Conservation (phyloP, 2,888 invertebrate species). For the Epiblema foenella region DNA sequence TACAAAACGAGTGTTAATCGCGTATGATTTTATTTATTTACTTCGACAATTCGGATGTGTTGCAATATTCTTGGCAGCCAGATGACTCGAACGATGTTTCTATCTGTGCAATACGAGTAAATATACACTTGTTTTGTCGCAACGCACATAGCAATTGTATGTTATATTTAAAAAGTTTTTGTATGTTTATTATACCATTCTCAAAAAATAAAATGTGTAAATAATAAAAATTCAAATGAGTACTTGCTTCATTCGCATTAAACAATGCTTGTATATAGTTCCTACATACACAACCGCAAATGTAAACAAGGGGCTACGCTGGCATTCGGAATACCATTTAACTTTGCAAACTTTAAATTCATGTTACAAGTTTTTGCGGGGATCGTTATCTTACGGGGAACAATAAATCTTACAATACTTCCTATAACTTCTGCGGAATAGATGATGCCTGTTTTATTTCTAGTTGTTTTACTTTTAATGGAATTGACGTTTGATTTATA, state of each 20-base stretch:
- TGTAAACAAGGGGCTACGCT: conserved; percentile 28
- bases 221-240: too few species aligned
- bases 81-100: too few species aligned
- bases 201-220: too few species aligned
- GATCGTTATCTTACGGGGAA: conserved; percentile 35
- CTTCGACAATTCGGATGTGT: too few species aligned
- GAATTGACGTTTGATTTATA: conserved; percentile 20
- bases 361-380: conserved; percentile 42
- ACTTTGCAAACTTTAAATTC: conserved; percentile 43
- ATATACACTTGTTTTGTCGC: too few species aligned
- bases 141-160: too few species aligned
- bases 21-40: too few species aligned
- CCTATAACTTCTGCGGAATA: conserved; percentile 33
- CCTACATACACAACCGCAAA: conserved; percentile 21
- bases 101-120: too few species aligned
- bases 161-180: too few species aligned
- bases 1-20: too few species aligned
- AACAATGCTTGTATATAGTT: conserved; percentile 3
- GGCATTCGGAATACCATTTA: conserved; percentile 42
- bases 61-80: too few species aligned
- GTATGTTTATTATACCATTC: too few species aligned
- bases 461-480: conserved; percentile 28
- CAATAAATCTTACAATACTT: conserved; percentile 43
- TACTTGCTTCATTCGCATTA: background rate
- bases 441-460: conserved; percentile 28